Conservation (phyloP, 2,113 vertebrate species). For the Opisthocomus hoazin region DNA sequence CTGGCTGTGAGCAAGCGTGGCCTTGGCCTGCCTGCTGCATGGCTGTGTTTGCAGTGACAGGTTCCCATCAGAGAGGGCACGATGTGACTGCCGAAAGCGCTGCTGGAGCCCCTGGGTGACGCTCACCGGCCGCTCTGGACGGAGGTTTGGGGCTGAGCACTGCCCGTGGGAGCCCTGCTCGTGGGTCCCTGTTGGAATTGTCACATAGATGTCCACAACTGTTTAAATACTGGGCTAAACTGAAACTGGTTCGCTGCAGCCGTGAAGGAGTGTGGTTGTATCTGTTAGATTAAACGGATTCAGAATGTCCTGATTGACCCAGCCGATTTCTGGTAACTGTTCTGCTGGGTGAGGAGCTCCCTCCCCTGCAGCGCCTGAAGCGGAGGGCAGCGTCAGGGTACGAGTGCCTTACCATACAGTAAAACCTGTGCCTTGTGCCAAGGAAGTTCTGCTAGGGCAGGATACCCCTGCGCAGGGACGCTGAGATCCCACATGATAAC, state of each 20-base stretch:
- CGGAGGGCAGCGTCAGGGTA: not conserved
- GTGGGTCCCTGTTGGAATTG: not conserved
- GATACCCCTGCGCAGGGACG: fast-evolving
- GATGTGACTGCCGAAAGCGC: not conserved
- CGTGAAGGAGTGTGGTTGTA: not conserved
- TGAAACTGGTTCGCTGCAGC: not conserved
- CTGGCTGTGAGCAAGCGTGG: fast-evolving
- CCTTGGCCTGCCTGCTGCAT: not conserved
- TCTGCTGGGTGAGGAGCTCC: not conserved
- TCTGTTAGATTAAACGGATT: not conserved
- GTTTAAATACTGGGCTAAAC: not conserved
- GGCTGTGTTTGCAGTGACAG: not conserved
- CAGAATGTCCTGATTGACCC: not conserved
- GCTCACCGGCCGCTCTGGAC: not conserved
- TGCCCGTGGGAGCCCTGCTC: not conserved
- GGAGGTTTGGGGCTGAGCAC: not conserved
- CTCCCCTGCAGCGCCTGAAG: not conserved
- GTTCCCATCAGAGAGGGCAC: not conserved
- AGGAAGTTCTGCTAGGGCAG: not conserved
- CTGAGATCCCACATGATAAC: not conserved
- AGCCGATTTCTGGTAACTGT: not conserved
- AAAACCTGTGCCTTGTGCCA: not conserved
- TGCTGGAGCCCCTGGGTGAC: not conserved
- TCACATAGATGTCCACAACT: too few species aligned
- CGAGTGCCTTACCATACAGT: not conserved